Evolutionary conservation across 2,888 invertebrate species (phyloP), one percentile per base, ranked within the genome.

Genomic region (Endotricha flammealis): DNA sequence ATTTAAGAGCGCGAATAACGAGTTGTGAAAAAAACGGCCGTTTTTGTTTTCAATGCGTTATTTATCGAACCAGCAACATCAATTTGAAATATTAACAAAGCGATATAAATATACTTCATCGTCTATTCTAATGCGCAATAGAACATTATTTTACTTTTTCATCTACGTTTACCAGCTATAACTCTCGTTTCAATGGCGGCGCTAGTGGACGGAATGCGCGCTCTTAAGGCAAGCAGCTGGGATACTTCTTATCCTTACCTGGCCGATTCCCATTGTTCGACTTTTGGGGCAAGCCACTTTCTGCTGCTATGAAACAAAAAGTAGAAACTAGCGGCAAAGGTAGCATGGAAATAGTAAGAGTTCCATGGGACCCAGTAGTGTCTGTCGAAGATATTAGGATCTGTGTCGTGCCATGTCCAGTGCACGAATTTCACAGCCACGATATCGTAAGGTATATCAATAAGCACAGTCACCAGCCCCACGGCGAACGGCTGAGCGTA

Each of bases 311-410:
- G 89, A 65, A 93, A 92, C 60, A 92, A 88, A 61, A 90, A 91
- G 9, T 87, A 89, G 61, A 94, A 92, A 45, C 92, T 91, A 0
- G 91, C 90, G 0, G 93, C 90, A 62, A 94, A 94, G 0, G 92
- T 79, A 0, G 92, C 88, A 64, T 95, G 94, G 83, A 95, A 95
- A 63, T 93, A 94, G 73, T 93, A 95, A 0, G 93, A 93, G 61
- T 92, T 94, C 92, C 92, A 94, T 0, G 95, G 95, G 12, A 95
- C 93, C 91, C 92, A 93, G 71, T 94, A 94, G 68, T 91, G 91
- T 24, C 94, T 88, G 64, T 94, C 94, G 45, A 64, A 77, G 69
- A 92, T 88, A 53, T 91, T 91, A 3, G 91, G 91, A 64, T 92
- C 91, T 0, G 92, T 92, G 58, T 91, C 91, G 51, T 95, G 94